phyloP scores from a whole-genome alignment of 2,797 vertebrate species.

The Pipistrellus kuhlii region DNA sequence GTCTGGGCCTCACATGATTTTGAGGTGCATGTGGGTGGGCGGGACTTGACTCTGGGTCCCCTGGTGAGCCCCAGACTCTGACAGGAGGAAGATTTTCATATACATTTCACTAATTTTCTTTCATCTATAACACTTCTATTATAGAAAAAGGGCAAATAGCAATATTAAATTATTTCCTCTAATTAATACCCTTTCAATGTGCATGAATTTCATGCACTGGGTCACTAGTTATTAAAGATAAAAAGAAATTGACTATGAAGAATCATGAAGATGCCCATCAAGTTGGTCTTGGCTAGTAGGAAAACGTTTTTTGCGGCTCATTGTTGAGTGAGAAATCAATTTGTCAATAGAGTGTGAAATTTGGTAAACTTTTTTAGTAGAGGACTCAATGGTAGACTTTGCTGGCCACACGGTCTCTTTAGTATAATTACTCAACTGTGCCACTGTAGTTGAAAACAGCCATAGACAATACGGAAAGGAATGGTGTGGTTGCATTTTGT shows the following conservation, averaged over 20 bases:
- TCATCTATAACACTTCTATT: too few relatives aligned
- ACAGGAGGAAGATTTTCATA: too few relatives aligned
- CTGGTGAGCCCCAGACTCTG: too few relatives aligned
- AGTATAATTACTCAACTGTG: neutral
- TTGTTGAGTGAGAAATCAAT: neutral
- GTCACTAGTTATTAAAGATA: constrained; percentile 19
- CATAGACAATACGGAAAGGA: neutral
- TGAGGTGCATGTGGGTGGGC: too few relatives aligned
- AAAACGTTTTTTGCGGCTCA: neutral
- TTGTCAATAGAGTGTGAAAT: neutral
- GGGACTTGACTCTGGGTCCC: too few relatives aligned
- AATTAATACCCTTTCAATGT: too few relatives aligned
- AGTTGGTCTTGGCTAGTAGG: neutral
- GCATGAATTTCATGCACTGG: too few relatives aligned
- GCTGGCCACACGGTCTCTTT: neutral
- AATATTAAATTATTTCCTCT: too few relatives aligned
- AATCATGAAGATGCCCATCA: neutral
- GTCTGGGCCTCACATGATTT: too few relatives aligned
- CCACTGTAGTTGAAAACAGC: neutral
- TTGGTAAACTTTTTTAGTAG: neutral
- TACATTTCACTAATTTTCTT: too few relatives aligned
- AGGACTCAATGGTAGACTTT: neutral
- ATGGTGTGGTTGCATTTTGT: neutral
- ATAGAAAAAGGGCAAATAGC: too few relatives aligned
- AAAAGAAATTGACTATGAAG: neutral